These are phyloP conservation scores for Corythaixoides concolor DNA, from an alignment of 2,113 vertebrate species.

Conservation along the genomic window DNA sequence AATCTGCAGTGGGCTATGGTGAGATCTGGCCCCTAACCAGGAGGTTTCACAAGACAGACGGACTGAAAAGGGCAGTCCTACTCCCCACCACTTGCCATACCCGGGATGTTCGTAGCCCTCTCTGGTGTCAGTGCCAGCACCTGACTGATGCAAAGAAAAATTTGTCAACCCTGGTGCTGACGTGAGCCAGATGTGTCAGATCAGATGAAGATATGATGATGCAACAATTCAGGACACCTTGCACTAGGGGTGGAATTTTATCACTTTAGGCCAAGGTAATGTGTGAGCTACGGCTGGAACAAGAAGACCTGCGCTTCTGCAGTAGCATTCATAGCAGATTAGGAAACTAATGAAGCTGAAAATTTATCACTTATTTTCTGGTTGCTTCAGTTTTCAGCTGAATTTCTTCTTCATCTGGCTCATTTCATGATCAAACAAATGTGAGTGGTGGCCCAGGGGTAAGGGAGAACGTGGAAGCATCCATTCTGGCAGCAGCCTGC, in stretches of 20 bases:
- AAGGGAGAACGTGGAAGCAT: neutral
- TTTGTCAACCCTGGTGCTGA: neutral
- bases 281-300: neutral
- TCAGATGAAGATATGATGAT: neutral
- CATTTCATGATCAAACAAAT: constrained; percentile 15
- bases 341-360: constrained; percentile 38
- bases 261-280: neutral
- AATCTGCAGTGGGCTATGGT: neutral
- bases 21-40: neutral
- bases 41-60: neutral
- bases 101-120: neutral
- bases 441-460: neutral
- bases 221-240: neutral
- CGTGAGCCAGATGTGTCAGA: neutral
- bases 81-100: neutral
- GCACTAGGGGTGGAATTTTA: neutral
- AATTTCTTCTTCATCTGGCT: constrained; percentile 25
- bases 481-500: neutral
- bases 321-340: neutral
- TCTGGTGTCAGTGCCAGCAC: neutral
- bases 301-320: neutral
- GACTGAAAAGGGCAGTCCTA: neutral
- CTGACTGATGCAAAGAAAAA: neutral
- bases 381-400: constrained; percentile 41
- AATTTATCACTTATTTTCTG: constrained; percentile 38